A percentile compares a stretch with the other conserved stretches of the same genome.
phyloP scores from a whole-genome alignment of 2,797 vertebrate genomes.

The Bradypodion pumilum region DNA sequence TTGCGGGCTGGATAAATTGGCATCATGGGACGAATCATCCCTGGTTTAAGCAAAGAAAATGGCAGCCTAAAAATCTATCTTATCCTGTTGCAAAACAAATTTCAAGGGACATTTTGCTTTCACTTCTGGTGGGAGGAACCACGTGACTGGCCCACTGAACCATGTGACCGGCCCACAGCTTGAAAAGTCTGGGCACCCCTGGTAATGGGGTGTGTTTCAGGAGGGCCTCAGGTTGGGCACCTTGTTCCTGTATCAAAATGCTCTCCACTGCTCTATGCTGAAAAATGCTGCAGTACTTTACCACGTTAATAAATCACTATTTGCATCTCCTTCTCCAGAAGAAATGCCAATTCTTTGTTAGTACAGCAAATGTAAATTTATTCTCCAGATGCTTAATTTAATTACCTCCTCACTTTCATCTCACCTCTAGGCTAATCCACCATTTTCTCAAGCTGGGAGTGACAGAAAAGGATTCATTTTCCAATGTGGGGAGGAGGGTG shows the following conservation, averaged over 20 bases:
- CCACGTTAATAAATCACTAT: slow-evolving; percentile 19
- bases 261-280: not conserved
- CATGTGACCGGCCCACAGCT: too few relatives aligned
- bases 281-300: not conserved
- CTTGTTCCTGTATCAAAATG: not conserved
- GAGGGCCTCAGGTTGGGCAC: not conserved
- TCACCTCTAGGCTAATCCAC: fast-evolving
- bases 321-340: slow-evolving; percentile 7
- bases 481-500: not conserved
- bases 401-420: not conserved
- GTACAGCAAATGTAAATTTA: not conserved
- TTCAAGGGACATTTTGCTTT: too few relatives aligned
- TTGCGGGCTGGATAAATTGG: too few relatives aligned
- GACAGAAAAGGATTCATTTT: not conserved
- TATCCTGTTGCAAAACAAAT: too few relatives aligned
- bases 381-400: not conserved
- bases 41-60: too few relatives aligned
- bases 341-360: slow-evolving; percentile 11
- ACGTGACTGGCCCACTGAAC: too few relatives aligned
- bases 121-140: too few relatives aligned
- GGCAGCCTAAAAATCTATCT: too few relatives aligned
- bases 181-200: too few relatives aligned
- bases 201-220: slow-evolving; percentile 12
- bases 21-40: too few relatives aligned
- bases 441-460: not conserved